phyloP scores from a whole-genome alignment of 2,888 invertebrate species.

The Aromia moschata region DNA sequence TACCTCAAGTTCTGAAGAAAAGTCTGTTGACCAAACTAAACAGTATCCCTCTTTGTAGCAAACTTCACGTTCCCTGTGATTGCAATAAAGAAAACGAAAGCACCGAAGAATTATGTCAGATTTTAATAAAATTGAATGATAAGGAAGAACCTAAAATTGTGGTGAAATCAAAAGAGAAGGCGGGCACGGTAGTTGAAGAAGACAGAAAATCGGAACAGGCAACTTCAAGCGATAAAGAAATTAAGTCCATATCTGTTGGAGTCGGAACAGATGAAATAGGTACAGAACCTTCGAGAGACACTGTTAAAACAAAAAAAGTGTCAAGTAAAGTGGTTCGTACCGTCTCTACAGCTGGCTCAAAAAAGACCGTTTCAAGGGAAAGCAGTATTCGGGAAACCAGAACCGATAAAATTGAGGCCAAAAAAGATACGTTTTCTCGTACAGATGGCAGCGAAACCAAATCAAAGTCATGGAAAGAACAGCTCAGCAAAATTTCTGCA shows the following conservation, averaged over 20 bases:
- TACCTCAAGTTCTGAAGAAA: not conserved
- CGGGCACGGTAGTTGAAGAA: slow-evolving; percentile 16
- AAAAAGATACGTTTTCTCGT: not conserved
- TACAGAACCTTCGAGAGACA: slow-evolving; percentile 3
- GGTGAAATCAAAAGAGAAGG: slow-evolving; percentile 36
- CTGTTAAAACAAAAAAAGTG: not conserved
- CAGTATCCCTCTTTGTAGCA: slow-evolving; percentile 16
- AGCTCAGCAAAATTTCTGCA: slow-evolving; percentile 53
- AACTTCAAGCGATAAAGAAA: slow-evolving; percentile 11
- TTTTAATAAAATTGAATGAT: slow-evolving; percentile 57
- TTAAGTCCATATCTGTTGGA: slow-evolving; percentile 41
- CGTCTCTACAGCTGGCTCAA: not conserved
- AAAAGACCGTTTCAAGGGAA: not conserved
- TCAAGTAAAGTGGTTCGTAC: not conserved
- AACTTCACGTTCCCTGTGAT: slow-evolving; percentile 42
- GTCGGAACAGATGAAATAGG: slow-evolving; percentile 42
- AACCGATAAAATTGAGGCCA: not conserved
- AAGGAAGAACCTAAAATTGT: slow-evolving; percentile 51
- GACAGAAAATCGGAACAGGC: slow-evolving; percentile 19
- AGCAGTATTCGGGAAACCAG: not conserved
- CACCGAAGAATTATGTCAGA: slow-evolving; percentile 55
- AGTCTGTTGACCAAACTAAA: not conserved
- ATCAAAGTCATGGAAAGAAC: slow-evolving; percentile 53
- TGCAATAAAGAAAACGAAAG: slow-evolving; percentile 40
- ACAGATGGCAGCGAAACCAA: not conserved